Conservation (phyloP, 2,113 vertebrate genomes). For the Oncorhynchus keta region DNA sequence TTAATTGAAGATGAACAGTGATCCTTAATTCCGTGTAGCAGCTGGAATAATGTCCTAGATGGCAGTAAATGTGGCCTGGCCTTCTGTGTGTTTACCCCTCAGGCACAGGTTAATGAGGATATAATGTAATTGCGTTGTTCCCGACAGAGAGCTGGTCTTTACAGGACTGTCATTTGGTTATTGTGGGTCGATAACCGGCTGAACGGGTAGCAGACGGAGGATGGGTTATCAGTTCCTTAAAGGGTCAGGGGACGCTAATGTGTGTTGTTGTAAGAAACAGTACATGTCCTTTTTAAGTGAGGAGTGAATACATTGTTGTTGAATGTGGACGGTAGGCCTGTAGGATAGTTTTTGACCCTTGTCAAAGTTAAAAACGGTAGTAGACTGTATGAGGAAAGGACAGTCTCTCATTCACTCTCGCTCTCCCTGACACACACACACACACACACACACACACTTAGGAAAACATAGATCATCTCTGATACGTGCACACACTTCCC, state of each 20-base stretch:
- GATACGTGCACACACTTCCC: background rate
- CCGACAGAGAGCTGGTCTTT: conserved; percentile 66
- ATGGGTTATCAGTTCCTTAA: conserved; percentile 44
- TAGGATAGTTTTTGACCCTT: background rate
- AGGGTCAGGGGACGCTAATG: conserved; percentile 2
- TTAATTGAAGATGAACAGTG: conserved; percentile 43
- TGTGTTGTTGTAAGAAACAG: background rate
- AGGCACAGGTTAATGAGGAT: conserved; percentile 56
- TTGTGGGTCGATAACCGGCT: conserved; percentile 40
- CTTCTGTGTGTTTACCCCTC: conserved; percentile 61
- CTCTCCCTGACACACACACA: background rate
- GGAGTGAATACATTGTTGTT: conserved; percentile 20
- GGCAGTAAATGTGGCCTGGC: conserved; percentile 50
- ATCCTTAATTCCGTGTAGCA: conserved; percentile 8
- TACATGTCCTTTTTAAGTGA: background rate
- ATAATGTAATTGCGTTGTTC: conserved; percentile 69
- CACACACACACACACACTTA: conserved; percentile 14
- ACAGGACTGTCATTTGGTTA: conserved; percentile 39
- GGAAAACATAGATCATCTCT: background rate
- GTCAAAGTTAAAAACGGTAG: too few relatives aligned
- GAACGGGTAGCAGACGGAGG: background rate
- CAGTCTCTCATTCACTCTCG: background rate
- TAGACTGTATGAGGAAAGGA: too few relatives aligned
- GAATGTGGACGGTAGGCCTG: background rate
- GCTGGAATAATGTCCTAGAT: conserved; percentile 41